Evolutionary conservation across 2,113 vertebrate species (phyloP).

Genomic region (Dasyprocta punctata): DNA sequence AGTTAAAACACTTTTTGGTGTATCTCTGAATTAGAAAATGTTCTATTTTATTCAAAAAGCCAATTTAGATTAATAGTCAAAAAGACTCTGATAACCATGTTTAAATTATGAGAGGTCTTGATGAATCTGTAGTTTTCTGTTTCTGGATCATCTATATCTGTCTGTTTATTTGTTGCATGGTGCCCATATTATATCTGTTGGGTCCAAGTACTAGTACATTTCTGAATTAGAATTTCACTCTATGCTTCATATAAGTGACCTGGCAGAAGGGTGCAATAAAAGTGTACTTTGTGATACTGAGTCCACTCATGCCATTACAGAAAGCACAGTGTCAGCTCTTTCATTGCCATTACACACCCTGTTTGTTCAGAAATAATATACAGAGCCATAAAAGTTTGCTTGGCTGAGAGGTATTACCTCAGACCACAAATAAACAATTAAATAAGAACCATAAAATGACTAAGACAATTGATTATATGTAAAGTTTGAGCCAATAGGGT

Average conservation of each 20-base stretch:
- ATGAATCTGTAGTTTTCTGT: neutral
- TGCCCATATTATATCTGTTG: conserved; percentile 4
- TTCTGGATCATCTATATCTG: conserved; percentile 47
- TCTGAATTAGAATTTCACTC: conserved; percentile 74
- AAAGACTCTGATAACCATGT: conserved; percentile 24
- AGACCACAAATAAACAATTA: conserved; percentile 64
- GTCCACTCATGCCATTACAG: conserved; percentile 58
- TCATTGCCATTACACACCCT: conserved; percentile 59
- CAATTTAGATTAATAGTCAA: neutral
- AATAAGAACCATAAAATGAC: conserved; percentile 68
- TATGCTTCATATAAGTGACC: conserved; percentile 53
- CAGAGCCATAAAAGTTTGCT: conserved; percentile 62
- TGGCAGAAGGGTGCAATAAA: conserved; percentile 65
- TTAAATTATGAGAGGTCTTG: conserved; percentile 57
- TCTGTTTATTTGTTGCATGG: conserved; percentile 37
- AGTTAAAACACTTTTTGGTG: neutral
- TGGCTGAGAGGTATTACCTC: conserved; percentile 62
- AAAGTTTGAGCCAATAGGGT: conserved; percentile 4
- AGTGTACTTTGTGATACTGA: neutral
- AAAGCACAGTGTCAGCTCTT: conserved; percentile 73
- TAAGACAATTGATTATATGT: conserved; percentile 61
- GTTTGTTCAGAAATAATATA: conserved; percentile 73
- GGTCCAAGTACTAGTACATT: conserved; percentile 29
- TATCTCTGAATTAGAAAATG: neutral
- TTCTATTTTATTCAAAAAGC: conserved; percentile 14